Percentiles rank a stretch among this genome's conserved stretches.
These are phyloP conservation scores for Coelopa frigida DNA, from an alignment of 1,140 invertebrate species.

Conservation along the genomic window DNA sequence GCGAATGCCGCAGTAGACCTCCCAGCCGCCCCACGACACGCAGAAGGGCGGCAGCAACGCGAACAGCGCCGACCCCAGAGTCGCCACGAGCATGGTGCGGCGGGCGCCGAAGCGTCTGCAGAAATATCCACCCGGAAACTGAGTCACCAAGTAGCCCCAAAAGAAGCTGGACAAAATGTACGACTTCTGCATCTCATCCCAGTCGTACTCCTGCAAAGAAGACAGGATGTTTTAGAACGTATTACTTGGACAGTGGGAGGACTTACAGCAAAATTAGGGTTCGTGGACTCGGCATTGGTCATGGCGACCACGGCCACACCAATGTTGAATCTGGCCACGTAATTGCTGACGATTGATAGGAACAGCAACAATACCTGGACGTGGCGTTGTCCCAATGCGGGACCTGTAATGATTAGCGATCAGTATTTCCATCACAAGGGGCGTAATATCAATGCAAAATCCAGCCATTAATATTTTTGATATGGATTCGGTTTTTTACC, in stretches of 20 bases:
- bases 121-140: constrained; percentile 60
- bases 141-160: constrained; percentile 51
- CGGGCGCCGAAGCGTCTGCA: constrained; percentile 57
- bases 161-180: constrained; percentile 59
- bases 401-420: constrained; percentile 16
- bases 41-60: constrained; percentile 45
- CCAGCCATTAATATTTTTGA: too few relatives aligned
- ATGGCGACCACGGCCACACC: constrained; percentile 55
- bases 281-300: constrained; percentile 27
- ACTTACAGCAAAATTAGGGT: constrained; percentile 38
- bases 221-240: neutral
- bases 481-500: too few relatives aligned
- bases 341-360: constrained; percentile 53
- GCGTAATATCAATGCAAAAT: too few relatives aligned
- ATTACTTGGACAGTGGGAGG: neutral
- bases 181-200: constrained; percentile 49
- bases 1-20: constrained; percentile 53
- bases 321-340: constrained; percentile 56
- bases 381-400: constrained; percentile 58
- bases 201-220: constrained; percentile 47
- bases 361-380: constrained; percentile 57
- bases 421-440: neutral
- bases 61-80: constrained; percentile 47
- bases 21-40: constrained; percentile 50
- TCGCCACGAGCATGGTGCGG: constrained; percentile 52